phyloP scores from a whole-genome alignment of 2,888 invertebrate species.

The Apamea epomidion region DNA sequence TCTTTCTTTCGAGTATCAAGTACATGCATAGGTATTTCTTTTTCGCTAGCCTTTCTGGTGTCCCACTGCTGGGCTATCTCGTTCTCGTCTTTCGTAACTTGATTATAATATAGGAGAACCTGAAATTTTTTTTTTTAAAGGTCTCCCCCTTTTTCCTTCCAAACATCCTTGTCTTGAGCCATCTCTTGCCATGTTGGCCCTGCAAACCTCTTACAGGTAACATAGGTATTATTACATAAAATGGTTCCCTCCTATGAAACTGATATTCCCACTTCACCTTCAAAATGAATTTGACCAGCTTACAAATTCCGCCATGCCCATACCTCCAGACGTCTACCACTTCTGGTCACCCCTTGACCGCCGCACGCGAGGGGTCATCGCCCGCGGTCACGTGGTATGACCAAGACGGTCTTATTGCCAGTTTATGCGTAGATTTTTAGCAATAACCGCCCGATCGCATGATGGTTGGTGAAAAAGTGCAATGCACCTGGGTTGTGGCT shows the following conservation, averaged over 20 bases:
- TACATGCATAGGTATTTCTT: background rate
- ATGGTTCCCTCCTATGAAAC: background rate
- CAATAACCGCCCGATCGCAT: slow-evolving; percentile 59
- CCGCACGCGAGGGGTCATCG: slow-evolving; percentile 80
- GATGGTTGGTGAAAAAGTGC: slow-evolving; percentile 32
- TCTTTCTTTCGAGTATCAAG: too few species aligned
- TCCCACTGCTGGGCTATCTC: too few species aligned
- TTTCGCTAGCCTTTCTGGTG: too few species aligned
- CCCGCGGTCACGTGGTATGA: slow-evolving; percentile 74
- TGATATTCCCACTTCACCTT: slow-evolving; percentile 22
- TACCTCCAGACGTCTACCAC: slow-evolving; percentile 44
- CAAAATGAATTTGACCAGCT: slow-evolving; percentile 5
- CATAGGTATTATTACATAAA: background rate
- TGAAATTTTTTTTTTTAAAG: too few species aligned
- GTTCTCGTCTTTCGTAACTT: too few species aligned
- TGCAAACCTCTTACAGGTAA: too few species aligned
- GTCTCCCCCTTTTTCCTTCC: too few species aligned
- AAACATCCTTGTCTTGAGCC: too few species aligned
- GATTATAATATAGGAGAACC: too few species aligned
- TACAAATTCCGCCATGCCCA: slow-evolving; percentile 22
- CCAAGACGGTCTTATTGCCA: slow-evolving; percentile 53
- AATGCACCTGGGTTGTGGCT: slow-evolving; percentile 15
- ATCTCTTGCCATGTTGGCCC: too few species aligned
- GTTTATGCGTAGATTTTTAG: slow-evolving; percentile 63
- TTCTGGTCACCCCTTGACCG: slow-evolving; percentile 81